Conservation (phyloP, 2,888 invertebrate genomes). For the Rugalucina vietnamica region DNA sequence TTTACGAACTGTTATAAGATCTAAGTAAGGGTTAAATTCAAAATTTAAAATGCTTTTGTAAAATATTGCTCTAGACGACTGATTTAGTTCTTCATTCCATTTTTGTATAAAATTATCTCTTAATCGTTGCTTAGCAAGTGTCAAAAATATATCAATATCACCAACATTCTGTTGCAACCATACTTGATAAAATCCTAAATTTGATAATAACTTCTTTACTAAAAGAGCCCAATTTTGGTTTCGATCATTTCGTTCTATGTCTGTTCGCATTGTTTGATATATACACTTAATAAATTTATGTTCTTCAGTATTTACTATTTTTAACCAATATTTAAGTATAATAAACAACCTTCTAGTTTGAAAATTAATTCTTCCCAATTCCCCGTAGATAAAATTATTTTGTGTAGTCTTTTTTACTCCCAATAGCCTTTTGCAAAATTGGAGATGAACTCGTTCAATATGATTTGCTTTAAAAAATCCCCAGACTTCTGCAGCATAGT, state of each 20-base stretch:
- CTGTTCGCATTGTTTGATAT: neutral
- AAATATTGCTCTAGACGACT: neutral
- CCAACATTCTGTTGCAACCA: slow-evolving; percentile 4
- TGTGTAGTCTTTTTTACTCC: neutral
- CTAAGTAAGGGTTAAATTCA: neutral
- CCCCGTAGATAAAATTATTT: slow-evolving; percentile 2
- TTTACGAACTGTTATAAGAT: neutral
- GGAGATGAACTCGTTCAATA: neutral
- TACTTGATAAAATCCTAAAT: slow-evolving; percentile 4
- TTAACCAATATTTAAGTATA: neutral
- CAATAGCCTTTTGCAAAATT: neutral
- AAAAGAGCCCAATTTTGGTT: neutral
- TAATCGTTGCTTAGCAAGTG: neutral
- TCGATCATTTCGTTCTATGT: neutral
- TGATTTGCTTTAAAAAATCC: neutral
- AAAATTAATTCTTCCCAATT: neutral
- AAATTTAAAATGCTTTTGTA: neutral
- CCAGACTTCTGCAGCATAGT: neutral
- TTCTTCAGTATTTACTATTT: neutral
- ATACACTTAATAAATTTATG: neutral
- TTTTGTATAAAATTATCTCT: neutral
- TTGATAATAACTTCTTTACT: neutral
- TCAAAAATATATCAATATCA: neutral
- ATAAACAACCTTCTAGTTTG: neutral
- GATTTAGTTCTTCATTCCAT: neutral